phyloP scores from a whole-genome alignment of 2,113 vertebrate genomes.

The Corythoichthys haematopterus region DNA sequence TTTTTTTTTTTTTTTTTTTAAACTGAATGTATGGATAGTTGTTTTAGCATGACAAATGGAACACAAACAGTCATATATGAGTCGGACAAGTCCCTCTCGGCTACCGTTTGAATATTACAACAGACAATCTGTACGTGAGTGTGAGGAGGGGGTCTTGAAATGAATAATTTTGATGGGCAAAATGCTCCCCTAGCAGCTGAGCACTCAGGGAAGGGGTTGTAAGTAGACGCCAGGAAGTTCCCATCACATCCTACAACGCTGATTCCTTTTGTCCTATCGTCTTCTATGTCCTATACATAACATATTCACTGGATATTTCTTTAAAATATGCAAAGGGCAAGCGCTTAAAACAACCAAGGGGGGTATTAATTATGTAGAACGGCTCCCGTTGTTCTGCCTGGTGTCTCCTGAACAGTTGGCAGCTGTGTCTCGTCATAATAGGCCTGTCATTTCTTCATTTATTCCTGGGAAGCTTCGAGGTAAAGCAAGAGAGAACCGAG shows the following conservation, averaged over 20 bases:
- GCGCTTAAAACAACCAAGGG: slow-evolving; percentile 60
- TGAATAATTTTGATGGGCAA: slow-evolving; percentile 38
- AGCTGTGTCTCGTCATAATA: slow-evolving; percentile 38
- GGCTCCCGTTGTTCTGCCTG: slow-evolving; percentile 48
- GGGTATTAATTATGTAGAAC: slow-evolving; percentile 65
- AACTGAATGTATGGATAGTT: too few relatives aligned
- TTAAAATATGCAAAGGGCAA: slow-evolving; percentile 66
- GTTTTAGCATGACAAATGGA: slow-evolving; percentile 16
- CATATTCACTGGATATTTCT: slow-evolving; percentile 65
- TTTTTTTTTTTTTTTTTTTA: too few relatives aligned
- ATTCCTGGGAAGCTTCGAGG: slow-evolving; percentile 12
- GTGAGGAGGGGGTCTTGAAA: slow-evolving; percentile 20
- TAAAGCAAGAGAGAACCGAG: slow-evolving; percentile 9
- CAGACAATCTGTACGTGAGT: slow-evolving; percentile 23
- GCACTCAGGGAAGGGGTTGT: slow-evolving; percentile 30
- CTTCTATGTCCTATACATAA: slow-evolving; percentile 59
- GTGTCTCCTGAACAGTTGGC: slow-evolving; percentile 53
- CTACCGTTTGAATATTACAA: slow-evolving; percentile 18
- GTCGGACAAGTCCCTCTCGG: slow-evolving; percentile 13
- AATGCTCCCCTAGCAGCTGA: slow-evolving; percentile 50
- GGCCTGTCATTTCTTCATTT: slow-evolving; percentile 32
- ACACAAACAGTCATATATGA: not conserved
- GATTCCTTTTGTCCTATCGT: slow-evolving; percentile 54
- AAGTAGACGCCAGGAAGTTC: slow-evolving; percentile 36
- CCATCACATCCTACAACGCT: slow-evolving; percentile 48